Evolutionary conservation across 2,888 invertebrate genomes (phyloP), one percentile per base, ranked within the genome.

Genomic region (Odontomyia ornata): DNA sequence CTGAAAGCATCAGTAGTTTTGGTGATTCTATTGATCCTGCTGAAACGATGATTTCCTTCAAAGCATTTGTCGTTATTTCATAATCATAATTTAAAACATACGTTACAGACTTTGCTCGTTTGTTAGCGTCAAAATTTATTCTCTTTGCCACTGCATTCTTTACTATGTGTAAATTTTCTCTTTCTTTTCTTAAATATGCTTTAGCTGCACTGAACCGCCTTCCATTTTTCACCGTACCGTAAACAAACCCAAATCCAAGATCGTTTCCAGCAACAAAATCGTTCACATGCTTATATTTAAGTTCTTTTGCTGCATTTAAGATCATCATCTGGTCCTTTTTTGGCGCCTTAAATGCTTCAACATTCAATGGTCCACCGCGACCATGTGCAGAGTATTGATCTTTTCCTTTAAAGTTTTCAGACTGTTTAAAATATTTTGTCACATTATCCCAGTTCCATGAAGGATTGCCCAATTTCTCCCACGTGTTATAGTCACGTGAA

Each of bases 1-100:
- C 97, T 60, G 90, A 91, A 27, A 97, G 87, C 93, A 97, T 93
- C 28, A 98, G 89, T 15, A 98, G 84, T 82, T 98, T 97, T 0
- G 97, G 96, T 0, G 90, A 84, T 81, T 90, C 89, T 4, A 69
- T 52, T 7, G 28, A 5, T 1, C 72, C 77, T 25, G 52, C 65
- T 23, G 73, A 69, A 1, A 69, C 4, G 0, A 76, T 76, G 1
- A 69, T 18, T 46, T 76, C 69, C 27, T 69, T 76, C 0, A n/a
- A 25, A 1, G 46, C 71, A 18, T 18, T 57, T 1, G 57, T 27
- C 21, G 47, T 36, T 46, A 76, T 4, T 9, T 47, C 52, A 30
- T 76, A 7, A 18, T n/a, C 23, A 1, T 56, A 43, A 56, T 76
- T 46, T 3, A 52, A 5, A 9, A 57, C 81, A 83, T 11, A 86